Conservation (phyloP, 2,888 invertebrate genomes). For the Lumbricus terrestris region DNA sequence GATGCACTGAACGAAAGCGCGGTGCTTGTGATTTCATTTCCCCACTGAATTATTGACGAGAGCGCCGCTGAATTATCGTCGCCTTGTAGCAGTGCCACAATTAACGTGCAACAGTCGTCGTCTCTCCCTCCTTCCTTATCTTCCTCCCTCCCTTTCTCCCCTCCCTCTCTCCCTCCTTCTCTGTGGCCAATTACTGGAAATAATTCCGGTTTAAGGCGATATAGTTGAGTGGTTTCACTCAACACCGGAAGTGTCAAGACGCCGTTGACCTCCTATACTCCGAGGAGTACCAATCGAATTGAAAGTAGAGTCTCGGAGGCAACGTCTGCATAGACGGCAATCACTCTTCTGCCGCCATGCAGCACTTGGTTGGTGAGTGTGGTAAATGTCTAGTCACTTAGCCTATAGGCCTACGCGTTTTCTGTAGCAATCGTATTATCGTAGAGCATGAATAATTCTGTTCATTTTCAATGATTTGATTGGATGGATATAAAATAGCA, state of each 20-base stretch:
- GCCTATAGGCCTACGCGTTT: too few species aligned
- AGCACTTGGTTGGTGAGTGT: background rate
- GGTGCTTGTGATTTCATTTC: background rate
- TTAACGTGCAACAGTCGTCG: background rate
- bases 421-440: too few species aligned
- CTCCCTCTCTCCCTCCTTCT: too few species aligned
- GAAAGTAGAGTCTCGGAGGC: background rate
- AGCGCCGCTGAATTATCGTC: background rate
- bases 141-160: too few species aligned
- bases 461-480: too few species aligned
- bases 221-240: background rate
- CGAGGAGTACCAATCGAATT: background rate
- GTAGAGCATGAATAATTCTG: too few species aligned
- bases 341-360: background rate
- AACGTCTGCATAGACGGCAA: background rate
- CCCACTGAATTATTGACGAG: background rate
- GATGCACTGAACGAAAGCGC: background rate
- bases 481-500: too few species aligned
- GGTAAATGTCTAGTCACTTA: too few species aligned
- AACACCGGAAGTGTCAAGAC: background rate
- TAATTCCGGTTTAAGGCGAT: background rate
- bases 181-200: background rate
- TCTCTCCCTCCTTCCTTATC: too few species aligned
- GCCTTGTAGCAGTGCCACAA: background rate
- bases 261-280: background rate